Base-by-base conservation (phyloP, 1,140 invertebrate genomes). In the Latrodectus geometricus region DNA sequence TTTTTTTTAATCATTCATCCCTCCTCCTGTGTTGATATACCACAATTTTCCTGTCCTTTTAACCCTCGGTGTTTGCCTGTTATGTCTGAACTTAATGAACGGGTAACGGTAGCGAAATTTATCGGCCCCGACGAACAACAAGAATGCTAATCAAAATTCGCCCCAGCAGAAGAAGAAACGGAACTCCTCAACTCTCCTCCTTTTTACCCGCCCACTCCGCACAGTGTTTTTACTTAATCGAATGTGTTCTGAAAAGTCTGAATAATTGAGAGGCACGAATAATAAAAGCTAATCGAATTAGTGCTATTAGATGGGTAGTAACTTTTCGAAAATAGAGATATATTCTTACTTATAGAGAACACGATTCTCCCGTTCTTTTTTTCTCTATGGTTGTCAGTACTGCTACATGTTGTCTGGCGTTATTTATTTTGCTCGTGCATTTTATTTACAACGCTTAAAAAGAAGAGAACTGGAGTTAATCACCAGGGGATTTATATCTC, bases 231-330 rank as follows among this genome's bases (percentile, higher is more conserved):
- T 83, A 50, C 80, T 72, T 48, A 83, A 74, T 74, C 52, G 80
- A 83, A 65, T 61, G 72, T 66, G 72, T 66, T 73, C 78, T 52
- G 70, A 74, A 83, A 61, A 61, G 15, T 54, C 23, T 14, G 54
- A 74, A 83, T 83, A 83, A 83, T 83, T 74, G 80, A 74, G 80
- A 74, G 7, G 68, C 66, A 80, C 20, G 35, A 78, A 79, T 3
- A 79, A 79, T 79, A 79, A 79, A 79, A 83, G 56, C 56, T 81
- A 83, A 83, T 83, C 80, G 80, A 82, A 83, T 83, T 65, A 83
- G 72, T 74, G 70, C 61, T 83, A 83, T 83, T 83, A 74, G 49
- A 56, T 49, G 80, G 54, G 56, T 49, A 20, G 70, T 68, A 54
- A 15, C 70, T 54, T 21, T 4, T 9, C 9, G 65, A 79, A 49